These are phyloP conservation scores for Gorsachius goisagi DNA, from an alignment of 2,113 vertebrate genomes.

Conservation along the genomic window DNA sequence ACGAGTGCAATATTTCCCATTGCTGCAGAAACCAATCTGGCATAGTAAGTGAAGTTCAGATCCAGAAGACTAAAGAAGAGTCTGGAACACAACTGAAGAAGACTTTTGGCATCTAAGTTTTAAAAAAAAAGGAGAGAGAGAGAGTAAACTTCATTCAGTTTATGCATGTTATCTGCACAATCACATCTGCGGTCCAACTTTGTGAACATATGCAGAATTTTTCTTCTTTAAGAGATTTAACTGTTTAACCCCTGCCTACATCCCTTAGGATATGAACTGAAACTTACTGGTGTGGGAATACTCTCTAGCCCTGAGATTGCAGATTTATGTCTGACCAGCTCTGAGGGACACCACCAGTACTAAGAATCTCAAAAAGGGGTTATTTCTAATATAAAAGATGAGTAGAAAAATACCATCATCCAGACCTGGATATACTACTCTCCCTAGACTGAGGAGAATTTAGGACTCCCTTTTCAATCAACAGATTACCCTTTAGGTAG, in stretches of 20 bases:
- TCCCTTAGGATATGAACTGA: background rate
- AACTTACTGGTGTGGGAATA: background rate
- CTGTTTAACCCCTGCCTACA: background rate
- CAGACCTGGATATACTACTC: background rate
- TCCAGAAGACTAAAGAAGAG: background rate
- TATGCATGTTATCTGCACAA: background rate
- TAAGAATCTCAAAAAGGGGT: background rate
- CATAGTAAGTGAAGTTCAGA: background rate
- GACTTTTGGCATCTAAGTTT: background rate
- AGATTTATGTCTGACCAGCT: background rate
- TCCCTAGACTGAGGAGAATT: background rate
- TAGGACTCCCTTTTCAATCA: background rate
- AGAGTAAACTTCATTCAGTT: background rate
- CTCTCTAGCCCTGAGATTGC: background rate
- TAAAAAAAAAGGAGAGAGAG: background rate
- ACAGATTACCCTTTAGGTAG: background rate
- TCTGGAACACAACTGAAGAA: background rate
- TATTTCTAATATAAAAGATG: background rate
- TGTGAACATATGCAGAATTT: background rate
- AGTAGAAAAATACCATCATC: background rate
- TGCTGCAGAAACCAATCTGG: background rate
- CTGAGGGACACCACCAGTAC: background rate
- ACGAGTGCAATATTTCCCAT: background rate
- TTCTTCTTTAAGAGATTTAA: background rate
- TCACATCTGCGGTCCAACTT: background rate